A percentile compares a stretch with the other conserved stretches of the same genome.
phyloP scores from a whole-genome alignment of 37 sponge, comb jelly and placozoan genomes.

The Ianthella basta region DNA sequence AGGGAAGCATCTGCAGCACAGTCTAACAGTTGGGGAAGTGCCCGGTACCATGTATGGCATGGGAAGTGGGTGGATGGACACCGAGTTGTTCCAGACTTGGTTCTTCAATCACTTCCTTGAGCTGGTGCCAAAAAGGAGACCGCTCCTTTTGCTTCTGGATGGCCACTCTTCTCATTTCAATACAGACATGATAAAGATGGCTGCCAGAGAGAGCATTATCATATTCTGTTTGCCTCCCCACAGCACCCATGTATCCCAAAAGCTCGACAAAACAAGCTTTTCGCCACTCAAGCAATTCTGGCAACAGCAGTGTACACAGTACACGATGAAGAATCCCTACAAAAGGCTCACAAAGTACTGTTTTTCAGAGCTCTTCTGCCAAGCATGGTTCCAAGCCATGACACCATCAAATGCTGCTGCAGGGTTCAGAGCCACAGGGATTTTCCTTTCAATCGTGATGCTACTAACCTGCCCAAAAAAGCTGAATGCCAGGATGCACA shows the following conservation, averaged over 20 bases:
- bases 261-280: constrained; percentile 15
- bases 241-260: constrained; percentile 12
- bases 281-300: constrained; percentile 34
- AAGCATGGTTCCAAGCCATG: constrained; percentile 59
- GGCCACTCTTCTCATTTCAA: constrained; percentile 24
- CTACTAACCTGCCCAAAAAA: no score
- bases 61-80: constrained; percentile 14
- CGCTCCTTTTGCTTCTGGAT: constrained; percentile 30
- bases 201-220: neutral
- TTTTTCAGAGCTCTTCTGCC: constrained; percentile 33
- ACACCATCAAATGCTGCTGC: constrained; percentile 38
- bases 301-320: constrained; percentile 7
- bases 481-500: no score
- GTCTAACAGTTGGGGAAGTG: constrained; percentile 24
- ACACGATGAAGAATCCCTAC: constrained; percentile 29
- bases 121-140: constrained; percentile 11
- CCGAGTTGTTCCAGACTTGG: constrained; percentile 30
- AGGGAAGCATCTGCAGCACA: neutral
- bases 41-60: constrained; percentile 30
- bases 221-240: constrained; percentile 1
- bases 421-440: constrained; percentile 58
- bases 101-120: constrained; percentile 21
- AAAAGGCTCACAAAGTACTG: constrained; percentile 27
- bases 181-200: neutral
- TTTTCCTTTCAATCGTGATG: no score